Evolutionary conservation across 2,113 vertebrate genomes (phyloP).

Genomic region (Opisthocomus hoazin): DNA sequence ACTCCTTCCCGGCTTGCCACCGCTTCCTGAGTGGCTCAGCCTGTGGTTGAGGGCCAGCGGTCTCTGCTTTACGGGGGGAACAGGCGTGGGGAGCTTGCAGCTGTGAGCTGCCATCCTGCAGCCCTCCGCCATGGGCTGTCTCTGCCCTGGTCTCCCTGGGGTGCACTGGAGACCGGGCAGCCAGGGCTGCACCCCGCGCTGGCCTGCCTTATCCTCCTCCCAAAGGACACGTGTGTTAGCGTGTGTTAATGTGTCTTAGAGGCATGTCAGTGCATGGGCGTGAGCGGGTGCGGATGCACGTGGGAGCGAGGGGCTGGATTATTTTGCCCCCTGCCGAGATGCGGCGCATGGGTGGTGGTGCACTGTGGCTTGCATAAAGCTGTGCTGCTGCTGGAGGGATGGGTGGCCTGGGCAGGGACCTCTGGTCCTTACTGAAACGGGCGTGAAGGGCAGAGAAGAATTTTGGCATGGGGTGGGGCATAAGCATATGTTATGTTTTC

Average conservation of each 20-base stretch:
- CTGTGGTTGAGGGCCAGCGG: background rate
- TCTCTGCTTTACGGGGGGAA: background rate
- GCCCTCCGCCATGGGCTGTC: background rate
- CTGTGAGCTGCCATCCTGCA: background rate
- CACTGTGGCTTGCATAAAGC: background rate
- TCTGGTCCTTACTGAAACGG: background rate
- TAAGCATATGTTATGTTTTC: background rate
- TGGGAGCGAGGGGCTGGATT: background rate
- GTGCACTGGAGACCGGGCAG: fast-evolving
- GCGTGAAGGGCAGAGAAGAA: background rate
- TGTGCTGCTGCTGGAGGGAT: background rate
- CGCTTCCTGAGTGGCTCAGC: background rate
- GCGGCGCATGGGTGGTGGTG: background rate
- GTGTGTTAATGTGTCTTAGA: background rate
- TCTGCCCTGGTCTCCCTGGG: background rate
- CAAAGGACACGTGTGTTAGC: background rate
- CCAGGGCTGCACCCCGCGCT: background rate
- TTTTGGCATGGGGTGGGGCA: background rate
- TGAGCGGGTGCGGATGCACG: background rate
- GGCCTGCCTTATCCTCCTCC: background rate
- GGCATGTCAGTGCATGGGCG: background rate
- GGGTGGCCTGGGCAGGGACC: background rate
- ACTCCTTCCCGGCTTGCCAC: background rate
- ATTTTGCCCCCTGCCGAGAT: background rate
- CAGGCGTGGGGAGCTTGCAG: background rate